Evolutionary conservation across 2,888 invertebrate genomes (phyloP).

Genomic region (Atethmia centrago): DNA sequence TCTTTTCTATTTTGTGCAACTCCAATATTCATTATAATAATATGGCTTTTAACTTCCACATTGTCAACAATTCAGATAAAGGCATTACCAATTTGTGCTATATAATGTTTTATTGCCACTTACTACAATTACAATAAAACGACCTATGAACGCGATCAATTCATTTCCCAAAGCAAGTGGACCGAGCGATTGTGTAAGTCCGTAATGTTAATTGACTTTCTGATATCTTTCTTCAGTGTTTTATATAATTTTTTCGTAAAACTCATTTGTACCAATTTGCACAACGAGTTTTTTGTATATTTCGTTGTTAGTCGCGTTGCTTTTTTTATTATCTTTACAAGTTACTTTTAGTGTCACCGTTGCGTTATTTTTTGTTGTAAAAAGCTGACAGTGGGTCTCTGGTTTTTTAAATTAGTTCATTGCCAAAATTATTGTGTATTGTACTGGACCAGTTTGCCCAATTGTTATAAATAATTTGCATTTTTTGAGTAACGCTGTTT

Average conservation of each 20-base stretch:
- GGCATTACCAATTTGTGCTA: conserved; percentile 21
- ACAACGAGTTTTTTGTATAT: conserved; percentile 64
- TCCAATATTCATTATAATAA: conserved; percentile 21
- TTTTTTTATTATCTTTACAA: conserved; percentile 55
- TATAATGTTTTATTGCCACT: conserved; percentile 26
- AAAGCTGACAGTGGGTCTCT: conserved; percentile 49
- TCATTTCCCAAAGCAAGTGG: conserved; percentile 58
- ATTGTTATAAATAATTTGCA: conserved; percentile 62
- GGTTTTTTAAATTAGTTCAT: conserved; percentile 69
- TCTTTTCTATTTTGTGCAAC: conserved; percentile 10
- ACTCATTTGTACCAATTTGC: conserved; percentile 68
- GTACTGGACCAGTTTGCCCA: conserved; percentile 41
- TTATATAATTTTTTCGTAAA: conserved; percentile 61
- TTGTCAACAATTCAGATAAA: conserved; percentile 24
- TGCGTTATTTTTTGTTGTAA: conserved; percentile 61
- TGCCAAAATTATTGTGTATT: conserved; percentile 61
- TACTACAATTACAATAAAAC: conserved; percentile 32
- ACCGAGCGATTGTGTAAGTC: conserved; percentile 60
- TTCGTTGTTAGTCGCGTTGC: conserved; percentile 27
- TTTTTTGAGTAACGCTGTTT: conserved; percentile 34
- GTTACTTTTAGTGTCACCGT: conserved; percentile 52
- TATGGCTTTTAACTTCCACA: conserved; percentile 29
- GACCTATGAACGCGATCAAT: conserved; percentile 39
- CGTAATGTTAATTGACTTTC: conserved; percentile 63
- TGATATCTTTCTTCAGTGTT: conserved; percentile 62